Evolutionary conservation across 2,888 invertebrate species (phyloP).

Genomic region (Tachystola acroxantha): DNA sequence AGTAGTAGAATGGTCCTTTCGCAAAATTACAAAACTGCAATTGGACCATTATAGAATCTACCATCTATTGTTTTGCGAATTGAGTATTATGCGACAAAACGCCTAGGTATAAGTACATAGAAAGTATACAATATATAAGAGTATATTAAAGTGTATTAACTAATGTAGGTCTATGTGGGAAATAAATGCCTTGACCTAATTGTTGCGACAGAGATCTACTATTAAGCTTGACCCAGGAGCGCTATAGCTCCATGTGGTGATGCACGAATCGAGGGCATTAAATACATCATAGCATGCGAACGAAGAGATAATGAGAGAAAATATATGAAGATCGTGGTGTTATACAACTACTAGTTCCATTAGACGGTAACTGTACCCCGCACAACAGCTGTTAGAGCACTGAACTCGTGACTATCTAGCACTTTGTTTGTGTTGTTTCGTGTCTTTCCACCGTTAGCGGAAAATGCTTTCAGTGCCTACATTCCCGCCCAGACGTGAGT

Average conservation of each 20-base stretch:
- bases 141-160: no score
- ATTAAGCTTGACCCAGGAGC: no score
- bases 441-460: slow-evolving; percentile 37
- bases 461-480: slow-evolving; percentile 30
- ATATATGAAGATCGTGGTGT: neutral
- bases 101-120: no score
- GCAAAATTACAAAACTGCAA: no score
- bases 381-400: slow-evolving; percentile 14
- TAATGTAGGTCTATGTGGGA: no score
- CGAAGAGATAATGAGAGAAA: neutral
- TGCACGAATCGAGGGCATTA: no score
- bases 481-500: slow-evolving; percentile 6
- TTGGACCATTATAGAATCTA: no score
- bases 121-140: neutral
- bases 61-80: no score
- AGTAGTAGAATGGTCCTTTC: no score
- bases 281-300: no score
- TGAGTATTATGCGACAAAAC: no score
- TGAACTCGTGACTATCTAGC: slow-evolving; percentile 19
- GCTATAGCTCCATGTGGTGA: no score
- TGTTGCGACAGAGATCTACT: neutral
- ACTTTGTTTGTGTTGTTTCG: slow-evolving; percentile 29
- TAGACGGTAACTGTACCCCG: slow-evolving; percentile 11
- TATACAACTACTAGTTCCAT: slow-evolving; percentile 13
- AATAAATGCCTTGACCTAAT: neutral